A percentile compares a stretch with the other conserved stretches of the same genome.
phyloP scores from a whole-genome alignment of 2,888 invertebrate genomes.

The Helleia helle region DNA sequence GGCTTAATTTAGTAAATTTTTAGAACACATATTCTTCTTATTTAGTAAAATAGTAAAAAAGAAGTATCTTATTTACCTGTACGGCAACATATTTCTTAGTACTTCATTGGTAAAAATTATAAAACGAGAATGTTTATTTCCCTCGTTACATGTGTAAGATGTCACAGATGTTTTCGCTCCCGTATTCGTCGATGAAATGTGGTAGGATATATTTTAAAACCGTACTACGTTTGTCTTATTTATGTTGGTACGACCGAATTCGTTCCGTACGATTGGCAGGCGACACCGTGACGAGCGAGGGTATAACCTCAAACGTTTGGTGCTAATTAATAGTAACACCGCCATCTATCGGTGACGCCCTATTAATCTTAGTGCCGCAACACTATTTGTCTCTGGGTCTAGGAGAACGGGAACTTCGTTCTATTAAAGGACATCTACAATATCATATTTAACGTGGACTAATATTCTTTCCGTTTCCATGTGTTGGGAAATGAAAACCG shows the following conservation, averaged over 20 bases:
- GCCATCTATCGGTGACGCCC: conserved; percentile 61
- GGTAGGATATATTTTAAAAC: neutral
- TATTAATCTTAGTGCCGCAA: conserved; percentile 44
- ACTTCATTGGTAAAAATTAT: no score
- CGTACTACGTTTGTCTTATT: neutral
- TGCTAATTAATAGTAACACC: conserved; percentile 55
- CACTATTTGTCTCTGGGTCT: neutral
- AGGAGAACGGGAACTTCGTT: neutral
- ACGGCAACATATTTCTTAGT: no score
- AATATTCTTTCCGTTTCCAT: no score
- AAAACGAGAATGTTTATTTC: neutral
- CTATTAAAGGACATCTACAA: neutral
- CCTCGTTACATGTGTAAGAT: neutral
- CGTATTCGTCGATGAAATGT: neutral
- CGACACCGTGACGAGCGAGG: conserved; percentile 36
- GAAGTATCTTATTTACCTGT: no score
- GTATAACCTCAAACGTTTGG: conserved; percentile 34
- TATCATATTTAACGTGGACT: no score
- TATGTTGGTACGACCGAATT: neutral
- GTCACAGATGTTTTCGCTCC: neutral
- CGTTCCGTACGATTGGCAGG: conserved; percentile 45
- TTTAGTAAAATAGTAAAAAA: no score
- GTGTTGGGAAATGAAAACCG: no score
- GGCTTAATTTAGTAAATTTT: no score
- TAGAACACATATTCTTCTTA: no score